Percentiles rank a stretch among this genome's conserved stretches.
These are phyloP conservation scores for Pluvianellus socialis DNA, from an alignment of 2,113 vertebrate genomes.

Conservation along the genomic window DNA sequence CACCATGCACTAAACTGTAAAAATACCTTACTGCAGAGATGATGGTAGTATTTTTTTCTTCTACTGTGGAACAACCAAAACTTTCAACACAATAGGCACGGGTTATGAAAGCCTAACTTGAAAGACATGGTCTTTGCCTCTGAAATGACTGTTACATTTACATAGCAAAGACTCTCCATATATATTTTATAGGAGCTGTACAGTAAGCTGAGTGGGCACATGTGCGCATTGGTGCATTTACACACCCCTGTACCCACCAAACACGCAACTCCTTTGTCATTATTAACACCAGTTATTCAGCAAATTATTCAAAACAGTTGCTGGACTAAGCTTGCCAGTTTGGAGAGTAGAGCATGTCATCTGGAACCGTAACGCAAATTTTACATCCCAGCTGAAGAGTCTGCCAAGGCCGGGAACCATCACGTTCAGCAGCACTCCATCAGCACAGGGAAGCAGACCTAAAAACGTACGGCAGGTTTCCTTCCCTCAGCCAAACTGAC, in stretches of 20 bases:
- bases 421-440: neutral
- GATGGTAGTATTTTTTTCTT: neutral
- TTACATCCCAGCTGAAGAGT: neutral
- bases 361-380: neutral
- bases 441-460: neutral
- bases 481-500: neutral
- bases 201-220: neutral
- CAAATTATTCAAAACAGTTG: neutral
- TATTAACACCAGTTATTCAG: neutral
- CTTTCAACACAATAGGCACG: neutral
- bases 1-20: neutral
- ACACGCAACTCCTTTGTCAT: neutral
- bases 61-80: neutral
- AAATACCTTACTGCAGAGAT: neutral
- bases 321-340: neutral
- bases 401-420: neutral
- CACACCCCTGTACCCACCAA: neutral
- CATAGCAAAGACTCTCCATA: neutral
- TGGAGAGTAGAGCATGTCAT: neutral
- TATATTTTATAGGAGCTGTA: neutral
- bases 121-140: neutral
- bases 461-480: accelerated
- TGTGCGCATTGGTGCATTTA: neutral
- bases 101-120: neutral
- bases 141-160: neutral